phyloP scores from a whole-genome alignment of 2,797 vertebrate species.

The Mastacembelus armatus region DNA sequence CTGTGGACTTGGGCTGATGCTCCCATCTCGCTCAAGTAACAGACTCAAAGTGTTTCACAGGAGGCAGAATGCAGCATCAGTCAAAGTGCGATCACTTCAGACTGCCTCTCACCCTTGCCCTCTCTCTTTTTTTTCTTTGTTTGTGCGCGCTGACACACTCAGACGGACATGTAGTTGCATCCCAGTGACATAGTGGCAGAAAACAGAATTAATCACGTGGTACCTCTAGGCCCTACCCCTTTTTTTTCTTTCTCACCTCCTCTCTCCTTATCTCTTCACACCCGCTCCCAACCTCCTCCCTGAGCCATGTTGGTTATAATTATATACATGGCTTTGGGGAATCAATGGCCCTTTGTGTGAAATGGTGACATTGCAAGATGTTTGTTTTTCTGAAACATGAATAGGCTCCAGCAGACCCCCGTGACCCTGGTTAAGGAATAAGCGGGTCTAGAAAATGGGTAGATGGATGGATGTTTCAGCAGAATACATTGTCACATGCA shows the following conservation, averaged over 20 bases:
- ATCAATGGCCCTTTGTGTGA: slow-evolving; percentile 49
- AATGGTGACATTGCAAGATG: slow-evolving; percentile 58
- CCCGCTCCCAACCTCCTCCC: slow-evolving; percentile 11
- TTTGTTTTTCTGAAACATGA: too few relatives aligned
- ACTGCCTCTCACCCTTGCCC: too few relatives aligned
- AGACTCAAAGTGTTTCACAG: slow-evolving; percentile 37
- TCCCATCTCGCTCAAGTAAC: slow-evolving; percentile 39
- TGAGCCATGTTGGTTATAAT: slow-evolving; percentile 62
- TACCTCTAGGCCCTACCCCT: slow-evolving; percentile 37
- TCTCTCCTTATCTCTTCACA: slow-evolving; percentile 16
- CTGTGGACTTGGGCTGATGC: slow-evolving; percentile 41
- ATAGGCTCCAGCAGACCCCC: too few relatives aligned
- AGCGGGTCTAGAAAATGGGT: too few relatives aligned
- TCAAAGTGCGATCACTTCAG: slow-evolving; percentile 33
- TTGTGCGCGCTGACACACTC: slow-evolving; percentile 15
- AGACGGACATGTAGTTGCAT: slow-evolving; percentile 10
- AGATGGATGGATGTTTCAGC: too few relatives aligned
- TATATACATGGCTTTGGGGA: slow-evolving; percentile 69
- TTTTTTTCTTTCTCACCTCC: slow-evolving; percentile 20
- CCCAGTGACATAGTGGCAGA: slow-evolving; percentile 32
- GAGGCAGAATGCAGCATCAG: slow-evolving; percentile 31
- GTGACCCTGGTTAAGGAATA: too few relatives aligned
- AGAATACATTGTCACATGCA: slow-evolving; percentile 10
- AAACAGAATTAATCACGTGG: slow-evolving; percentile 57
- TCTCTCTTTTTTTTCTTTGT: background rate